Conservation (phyloP, 2,797 vertebrate genomes). For the Pteropus rufus region DNA sequence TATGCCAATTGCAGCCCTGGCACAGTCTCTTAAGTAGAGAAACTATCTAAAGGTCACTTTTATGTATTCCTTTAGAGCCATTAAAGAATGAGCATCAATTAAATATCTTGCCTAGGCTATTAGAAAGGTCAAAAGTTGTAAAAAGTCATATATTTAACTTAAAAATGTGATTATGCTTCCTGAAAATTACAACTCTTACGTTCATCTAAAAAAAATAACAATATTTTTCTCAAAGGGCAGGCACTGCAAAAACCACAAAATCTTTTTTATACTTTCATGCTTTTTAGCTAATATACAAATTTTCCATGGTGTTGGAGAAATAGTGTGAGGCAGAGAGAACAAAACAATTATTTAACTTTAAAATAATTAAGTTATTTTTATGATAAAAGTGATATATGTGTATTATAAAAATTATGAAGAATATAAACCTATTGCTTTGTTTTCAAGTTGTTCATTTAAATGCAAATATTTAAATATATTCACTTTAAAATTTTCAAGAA, state of each 20-base stretch:
- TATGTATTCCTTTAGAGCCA: slow-evolving; percentile 75
- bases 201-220: slow-evolving; percentile 51
- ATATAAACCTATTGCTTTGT: neutral
- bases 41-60: slow-evolving; percentile 77
- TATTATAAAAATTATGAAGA: neutral
- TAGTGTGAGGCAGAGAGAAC: neutral
- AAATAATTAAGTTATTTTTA: neutral
- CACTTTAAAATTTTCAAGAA: neutral
- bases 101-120: slow-evolving; percentile 71
- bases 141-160: slow-evolving; percentile 75
- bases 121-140: slow-evolving; percentile 80
- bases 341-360: neutral
- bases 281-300: neutral
- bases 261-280: neutral
- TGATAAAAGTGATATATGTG: neutral
- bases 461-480: neutral
- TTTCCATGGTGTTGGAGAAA: neutral
- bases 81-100: slow-evolving; percentile 79
- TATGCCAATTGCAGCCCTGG: slow-evolving; percentile 63
- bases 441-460: neutral
- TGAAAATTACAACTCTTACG: slow-evolving; percentile 70
- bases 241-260: neutral
- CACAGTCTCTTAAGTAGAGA: slow-evolving; percentile 52
- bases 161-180: slow-evolving; percentile 72
- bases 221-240: slow-evolving; percentile 64